phyloP scores from a whole-genome alignment of 2,113 vertebrate genomes.

The Corythoichthys intestinalis region DNA sequence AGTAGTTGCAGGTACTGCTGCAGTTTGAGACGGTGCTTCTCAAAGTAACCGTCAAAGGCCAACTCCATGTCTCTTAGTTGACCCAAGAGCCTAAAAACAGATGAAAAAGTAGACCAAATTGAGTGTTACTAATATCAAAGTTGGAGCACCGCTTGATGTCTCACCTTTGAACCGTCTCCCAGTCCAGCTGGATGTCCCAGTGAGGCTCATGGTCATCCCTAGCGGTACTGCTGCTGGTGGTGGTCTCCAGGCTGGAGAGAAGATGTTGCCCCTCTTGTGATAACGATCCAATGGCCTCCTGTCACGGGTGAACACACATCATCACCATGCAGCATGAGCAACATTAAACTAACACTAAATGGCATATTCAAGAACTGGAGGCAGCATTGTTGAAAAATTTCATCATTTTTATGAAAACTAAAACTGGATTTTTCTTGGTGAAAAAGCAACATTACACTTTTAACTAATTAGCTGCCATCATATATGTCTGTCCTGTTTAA shows the following conservation, averaged over 20 bases:
- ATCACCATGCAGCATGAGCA: background rate
- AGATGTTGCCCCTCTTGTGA: constrained; percentile 87
- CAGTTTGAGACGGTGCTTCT: constrained; percentile 94
- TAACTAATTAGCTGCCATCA: too few relatives aligned
- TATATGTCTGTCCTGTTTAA: too few relatives aligned
- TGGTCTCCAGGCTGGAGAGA: constrained; percentile 81
- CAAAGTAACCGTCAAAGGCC: constrained; percentile 97
- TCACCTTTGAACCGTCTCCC: constrained; percentile 90
- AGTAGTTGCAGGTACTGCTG: constrained; percentile 90
- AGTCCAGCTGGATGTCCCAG: constrained; percentile 80
- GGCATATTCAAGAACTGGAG: background rate
- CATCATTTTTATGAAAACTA: too few relatives aligned
- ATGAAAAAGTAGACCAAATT: background rate
- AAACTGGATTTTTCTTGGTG: too few relatives aligned
- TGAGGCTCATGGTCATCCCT: constrained; percentile 54
- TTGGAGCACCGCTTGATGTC: background rate
- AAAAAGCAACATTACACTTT: too few relatives aligned
- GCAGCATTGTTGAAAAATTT: background rate
- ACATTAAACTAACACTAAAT: background rate
- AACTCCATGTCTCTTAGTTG: constrained; percentile 94
- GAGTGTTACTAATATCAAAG: too few relatives aligned
- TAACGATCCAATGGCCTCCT: constrained; percentile 87
- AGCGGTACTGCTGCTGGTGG: constrained; percentile 59
- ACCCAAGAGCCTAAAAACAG: constrained; percentile 78
- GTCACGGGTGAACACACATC: constrained; percentile 3